Evolutionary conservation across 2,888 invertebrate genomes (phyloP).

Genomic region (Chloroclystis v-ata): DNA sequence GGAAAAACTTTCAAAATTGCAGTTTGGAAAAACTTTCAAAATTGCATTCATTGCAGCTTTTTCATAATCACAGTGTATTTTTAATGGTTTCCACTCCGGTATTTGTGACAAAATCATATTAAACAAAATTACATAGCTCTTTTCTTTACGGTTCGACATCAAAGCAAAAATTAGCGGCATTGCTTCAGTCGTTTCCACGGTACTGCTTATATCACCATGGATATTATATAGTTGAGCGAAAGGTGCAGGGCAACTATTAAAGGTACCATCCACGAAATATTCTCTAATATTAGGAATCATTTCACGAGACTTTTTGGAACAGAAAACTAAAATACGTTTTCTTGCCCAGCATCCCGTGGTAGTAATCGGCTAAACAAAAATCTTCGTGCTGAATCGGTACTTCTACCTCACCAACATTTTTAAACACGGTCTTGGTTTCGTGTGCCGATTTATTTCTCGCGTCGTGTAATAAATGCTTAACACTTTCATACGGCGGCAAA

Average conservation of each 20-base stretch:
- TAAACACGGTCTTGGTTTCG: too few relatives aligned
- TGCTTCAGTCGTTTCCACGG: constrained; percentile 4
- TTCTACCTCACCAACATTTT: too few relatives aligned
- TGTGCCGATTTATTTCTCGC: too few relatives aligned
- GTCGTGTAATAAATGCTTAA: too few relatives aligned
- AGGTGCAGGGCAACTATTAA: constrained; percentile 12
- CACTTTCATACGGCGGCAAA: too few relatives aligned
- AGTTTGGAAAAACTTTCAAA: constrained; percentile 11
- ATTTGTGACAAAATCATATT: constrained; percentile 11
- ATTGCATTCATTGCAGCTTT: constrained; percentile 12
- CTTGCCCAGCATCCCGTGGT: constrained; percentile 4
- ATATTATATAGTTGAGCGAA: constrained; percentile 8
- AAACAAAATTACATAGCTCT: constrained; percentile 13
- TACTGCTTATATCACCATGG: constrained; percentile 11
- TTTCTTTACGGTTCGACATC: constrained; percentile 11
- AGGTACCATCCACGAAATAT: constrained; percentile 11
- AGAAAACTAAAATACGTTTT: constrained; percentile 10
- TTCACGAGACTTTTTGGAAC: constrained; percentile 8
- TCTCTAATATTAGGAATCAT: constrained; percentile 12
- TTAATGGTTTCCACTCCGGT: constrained; percentile 10
- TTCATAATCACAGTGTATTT: constrained; percentile 5
- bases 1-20: constrained; percentile 12
- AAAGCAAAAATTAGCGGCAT: constrained; percentile 11
- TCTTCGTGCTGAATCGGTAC: constrained; percentile 12
- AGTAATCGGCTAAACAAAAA: constrained; percentile 14